Base-by-base conservation (phyloP, 1,140 invertebrate genomes). In the Scaptomyza montana region DNA sequence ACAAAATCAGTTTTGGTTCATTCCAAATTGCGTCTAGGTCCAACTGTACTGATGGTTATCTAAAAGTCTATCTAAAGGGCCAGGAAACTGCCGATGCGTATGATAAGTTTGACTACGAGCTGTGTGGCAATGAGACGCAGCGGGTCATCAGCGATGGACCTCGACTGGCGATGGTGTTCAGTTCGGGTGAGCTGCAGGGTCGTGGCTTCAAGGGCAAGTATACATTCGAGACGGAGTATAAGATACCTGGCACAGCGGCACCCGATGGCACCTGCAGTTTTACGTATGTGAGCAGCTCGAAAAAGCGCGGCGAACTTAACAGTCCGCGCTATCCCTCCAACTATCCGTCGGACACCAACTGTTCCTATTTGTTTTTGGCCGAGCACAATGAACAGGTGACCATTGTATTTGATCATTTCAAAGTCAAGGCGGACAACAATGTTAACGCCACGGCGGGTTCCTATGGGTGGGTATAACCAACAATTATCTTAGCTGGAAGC, bases 311-410 rank as follows among this genome's bases (percentile, higher is more conserved):
- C 13, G 96, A 97, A 78, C 97, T 99, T 91, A 99, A 99, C 92
- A 98, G 98, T 13, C 98, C 98, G 9, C 94, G 98, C 46, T 97
- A 98, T 94, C 98, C 98, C 80, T 96, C 96, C 86, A 98, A 98
- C 93, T 99, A 99, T 94, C 98, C 98, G 53, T 97, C 96, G 80
- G 95, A 96, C 87, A 97, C 96, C 30, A 97, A 97, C 93, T 99
- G 98, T 93, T 97, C 96, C 47, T 99, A 98, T 93, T 94, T 96
- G 77, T 98, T 99, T 92, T 90, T 95, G 70, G 95, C 96, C 53
- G 95, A 95, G 66, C 95, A 96, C 33, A 96, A 97, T 90, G 97
- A 98, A 92, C 97, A 98, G 93, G 96, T 98, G 78, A 96, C 96
- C 54, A 94, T 99, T 61, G 96, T 98, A 39, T 98, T 99, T 90